Base-by-base conservation (phyloP, 2,797 vertebrate genomes). In the Gymnoscopelus braueri region DNA sequence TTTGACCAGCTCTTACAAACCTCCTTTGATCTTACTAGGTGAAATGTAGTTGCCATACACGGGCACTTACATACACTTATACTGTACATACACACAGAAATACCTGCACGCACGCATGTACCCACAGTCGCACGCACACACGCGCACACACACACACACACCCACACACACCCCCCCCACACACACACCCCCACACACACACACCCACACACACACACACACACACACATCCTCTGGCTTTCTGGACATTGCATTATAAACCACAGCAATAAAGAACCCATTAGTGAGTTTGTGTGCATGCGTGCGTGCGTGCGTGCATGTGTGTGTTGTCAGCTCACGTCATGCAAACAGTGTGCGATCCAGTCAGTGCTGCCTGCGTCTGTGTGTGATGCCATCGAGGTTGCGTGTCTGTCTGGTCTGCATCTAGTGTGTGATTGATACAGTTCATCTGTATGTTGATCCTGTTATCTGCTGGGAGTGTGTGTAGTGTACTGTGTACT, bases 261-360 rank as follows among this genome's bases (percentile, higher is more conserved):
- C 53, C 32, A 53, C 32, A 60, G 55, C 56, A 35, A 35, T 64
- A 39, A 58, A 63, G 58, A 53, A 47, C 48, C 52, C 52, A 62
- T 62, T 62, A 44, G 48, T 64, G 61, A n/a, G 13, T 63, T 44
- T 49, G 60, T 49, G 24, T 50, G 39, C 1, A 14, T 60, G 35
- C 48, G 35, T 47, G 14, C 23, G 19, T 49, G 39, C 49, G 44
- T 61, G 39, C 23, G 15, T 23, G n/a, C 49, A 44, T 61, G 60
- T 48, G 59, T 23, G 39, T 7, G 9, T 44, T 10, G 39, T 44
- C 39, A 44, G 39, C 7, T 44, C 39, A 44, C 39, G 39, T 44
- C 39, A 44, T 44, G 2, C 26, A 29, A 29, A 29, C 26, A 29
- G 26, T 29, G 26, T 29, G 26, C 3, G 26, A 29, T 29, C 39